A percentile compares a stretch with the other conserved stretches of the same genome.
phyloP scores from a whole-genome alignment of 2,888 invertebrate genomes.

The Athalia circularis region DNA sequence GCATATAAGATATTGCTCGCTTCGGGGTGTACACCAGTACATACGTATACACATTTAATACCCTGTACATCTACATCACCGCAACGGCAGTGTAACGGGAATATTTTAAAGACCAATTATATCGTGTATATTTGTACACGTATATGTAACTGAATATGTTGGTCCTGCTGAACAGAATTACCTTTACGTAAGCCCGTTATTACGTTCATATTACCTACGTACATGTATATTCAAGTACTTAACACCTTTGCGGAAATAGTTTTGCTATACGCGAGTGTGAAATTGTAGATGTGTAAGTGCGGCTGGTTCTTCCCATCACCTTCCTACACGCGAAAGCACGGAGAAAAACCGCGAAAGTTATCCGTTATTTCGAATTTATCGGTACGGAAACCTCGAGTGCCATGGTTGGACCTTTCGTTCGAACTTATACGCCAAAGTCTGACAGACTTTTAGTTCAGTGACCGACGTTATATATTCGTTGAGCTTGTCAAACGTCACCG shows the following conservation, averaged over 20 bases:
- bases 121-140: background rate
- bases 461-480: constrained; percentile 23
- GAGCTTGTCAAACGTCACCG: constrained; percentile 36
- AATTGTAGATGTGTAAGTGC: background rate
- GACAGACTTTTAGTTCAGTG: constrained; percentile 1
- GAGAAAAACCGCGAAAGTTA: constrained; percentile 25
- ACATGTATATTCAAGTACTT: too few species aligned
- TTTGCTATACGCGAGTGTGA: too few species aligned
- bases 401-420: constrained; percentile 7
- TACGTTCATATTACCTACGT: too few species aligned
- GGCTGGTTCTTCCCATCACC: background rate
- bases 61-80: constrained; percentile 8
- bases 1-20: constrained; percentile 60
- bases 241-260: too few species aligned
- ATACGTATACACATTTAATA: too few species aligned
- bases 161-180: too few species aligned
- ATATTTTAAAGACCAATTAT: constrained; percentile 22
- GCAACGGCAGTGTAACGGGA: background rate
- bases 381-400: background rate
- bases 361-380: constrained; percentile 6
- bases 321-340: too few species aligned
- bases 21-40: background rate
- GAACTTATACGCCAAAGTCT: background rate
- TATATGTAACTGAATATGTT: too few species aligned
- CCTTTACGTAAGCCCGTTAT: too few species aligned